phyloP scores from a whole-genome alignment of 2,888 invertebrate species.

The Dolichomitus sp. region DNA sequence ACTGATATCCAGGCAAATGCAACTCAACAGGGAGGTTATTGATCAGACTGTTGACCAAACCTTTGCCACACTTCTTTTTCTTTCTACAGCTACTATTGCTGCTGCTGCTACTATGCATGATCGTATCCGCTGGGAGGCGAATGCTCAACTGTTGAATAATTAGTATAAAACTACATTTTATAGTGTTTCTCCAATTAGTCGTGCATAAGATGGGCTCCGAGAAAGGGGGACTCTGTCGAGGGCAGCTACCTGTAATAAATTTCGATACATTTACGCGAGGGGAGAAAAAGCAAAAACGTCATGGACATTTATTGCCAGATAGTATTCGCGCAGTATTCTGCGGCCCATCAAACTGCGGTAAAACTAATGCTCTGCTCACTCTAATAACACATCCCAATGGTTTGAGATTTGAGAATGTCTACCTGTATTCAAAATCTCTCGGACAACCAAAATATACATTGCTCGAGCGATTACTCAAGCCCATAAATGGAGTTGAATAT shows the following conservation, averaged over 20 bases:
- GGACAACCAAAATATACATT: conserved; percentile 77
- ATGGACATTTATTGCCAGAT: conserved; percentile 66
- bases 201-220: conserved; percentile 33
- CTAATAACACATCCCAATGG: conserved; percentile 55
- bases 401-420: conserved; percentile 63
- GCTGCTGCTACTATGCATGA: no score
- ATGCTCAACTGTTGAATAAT: no score
- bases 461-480: conserved; percentile 69
- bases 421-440: conserved; percentile 74
- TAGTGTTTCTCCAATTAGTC: no score
- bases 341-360: conserved; percentile 66
- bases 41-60: conserved; percentile 59
- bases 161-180: no score
- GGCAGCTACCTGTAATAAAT: conserved; percentile 48
- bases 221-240: conserved; percentile 12
- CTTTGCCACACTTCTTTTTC: conserved; percentile 41
- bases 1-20: conserved; percentile 74
- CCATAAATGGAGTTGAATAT: conserved; percentile 73
- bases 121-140: no score
- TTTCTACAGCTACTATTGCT: no score
- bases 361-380: conserved; percentile 41
- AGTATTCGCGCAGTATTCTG: conserved; percentile 68
- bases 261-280: conserved; percentile 26
- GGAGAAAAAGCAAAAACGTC: neutral
- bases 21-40: conserved; percentile 68